Percentiles rank a stretch among this genome's conserved stretches.
Conservation (phyloP, 2,113 vertebrate genomes). For the Ptyas mucosa region DNA sequence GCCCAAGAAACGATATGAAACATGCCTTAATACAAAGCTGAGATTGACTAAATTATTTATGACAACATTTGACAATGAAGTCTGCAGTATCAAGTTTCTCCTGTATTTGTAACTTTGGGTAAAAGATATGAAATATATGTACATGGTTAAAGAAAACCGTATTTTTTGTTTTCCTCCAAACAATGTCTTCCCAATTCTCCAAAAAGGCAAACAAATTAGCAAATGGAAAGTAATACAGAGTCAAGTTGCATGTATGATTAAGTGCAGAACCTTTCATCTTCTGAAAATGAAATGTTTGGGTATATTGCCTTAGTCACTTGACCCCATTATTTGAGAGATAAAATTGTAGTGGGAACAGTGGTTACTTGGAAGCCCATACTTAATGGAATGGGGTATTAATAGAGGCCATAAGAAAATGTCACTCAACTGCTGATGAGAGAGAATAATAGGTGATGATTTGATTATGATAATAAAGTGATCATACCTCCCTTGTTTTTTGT, state of each 20-base stretch:
- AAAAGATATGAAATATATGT: neutral
- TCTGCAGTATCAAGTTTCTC: neutral
- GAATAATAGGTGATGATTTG: neutral
- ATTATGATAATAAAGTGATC: neutral
- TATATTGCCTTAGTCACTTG: neutral
- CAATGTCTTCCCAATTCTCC: neutral
- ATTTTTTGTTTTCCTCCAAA: neutral
- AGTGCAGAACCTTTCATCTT: neutral
- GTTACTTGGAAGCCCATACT: neutral
- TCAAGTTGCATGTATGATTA: neutral
- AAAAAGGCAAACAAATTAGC: conserved; percentile 10
- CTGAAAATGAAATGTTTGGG: neutral
- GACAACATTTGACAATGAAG: neutral
- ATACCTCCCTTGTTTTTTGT: neutral
- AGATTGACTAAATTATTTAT: neutral
- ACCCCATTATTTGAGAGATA: neutral
- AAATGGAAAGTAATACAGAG: neutral
- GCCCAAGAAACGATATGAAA: neutral
- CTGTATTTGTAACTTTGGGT: neutral
- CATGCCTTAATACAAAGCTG: neutral
- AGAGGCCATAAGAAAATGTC: neutral
- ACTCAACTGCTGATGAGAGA: neutral
- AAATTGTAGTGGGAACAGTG: neutral
- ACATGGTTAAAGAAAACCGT: neutral
- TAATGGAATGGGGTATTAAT: neutral